These are phyloP conservation scores for Gambusia affinis DNA, from an alignment of 2,113 vertebrate species.

Conservation along the genomic window DNA sequence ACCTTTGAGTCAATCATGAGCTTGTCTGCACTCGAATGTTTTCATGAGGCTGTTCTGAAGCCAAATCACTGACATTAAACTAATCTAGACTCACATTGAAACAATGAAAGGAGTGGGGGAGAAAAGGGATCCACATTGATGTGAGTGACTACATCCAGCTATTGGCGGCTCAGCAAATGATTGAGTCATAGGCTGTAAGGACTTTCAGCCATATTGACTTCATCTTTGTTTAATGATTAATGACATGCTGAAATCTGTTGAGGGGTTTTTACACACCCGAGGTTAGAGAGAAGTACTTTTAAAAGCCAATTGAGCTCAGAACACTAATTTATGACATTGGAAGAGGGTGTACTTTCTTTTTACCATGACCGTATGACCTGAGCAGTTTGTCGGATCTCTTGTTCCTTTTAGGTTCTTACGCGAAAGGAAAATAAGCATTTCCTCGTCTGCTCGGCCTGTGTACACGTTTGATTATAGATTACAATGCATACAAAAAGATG, in stretches of 20 bases:
- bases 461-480: conserved; percentile 29
- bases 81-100: not conserved
- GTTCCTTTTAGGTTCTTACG: conserved; percentile 25
- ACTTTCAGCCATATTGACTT: too few species aligned
- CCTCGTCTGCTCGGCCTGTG: conserved; percentile 25
- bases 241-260: not conserved
- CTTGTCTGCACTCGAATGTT: not conserved
- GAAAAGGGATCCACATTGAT: not conserved
- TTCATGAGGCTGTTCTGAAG: not conserved
- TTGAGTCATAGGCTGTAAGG: too few species aligned
- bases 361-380: conserved; percentile 34
- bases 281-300: not conserved
- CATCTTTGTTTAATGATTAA: not conserved
- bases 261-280: not conserved
- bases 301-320: not conserved
- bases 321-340: too few species aligned
- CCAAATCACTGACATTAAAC: not conserved
- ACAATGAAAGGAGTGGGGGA: not conserved
- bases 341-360: not conserved
- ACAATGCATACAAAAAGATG: conserved; percentile 24
- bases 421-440: conserved; percentile 56
- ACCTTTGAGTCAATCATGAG: not conserved
- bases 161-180: not conserved
- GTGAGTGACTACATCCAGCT: not conserved
- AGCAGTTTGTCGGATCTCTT: conserved; percentile 42